phyloP scores from a whole-genome alignment of 2,888 invertebrate species.

The Latrodectus elegans region DNA sequence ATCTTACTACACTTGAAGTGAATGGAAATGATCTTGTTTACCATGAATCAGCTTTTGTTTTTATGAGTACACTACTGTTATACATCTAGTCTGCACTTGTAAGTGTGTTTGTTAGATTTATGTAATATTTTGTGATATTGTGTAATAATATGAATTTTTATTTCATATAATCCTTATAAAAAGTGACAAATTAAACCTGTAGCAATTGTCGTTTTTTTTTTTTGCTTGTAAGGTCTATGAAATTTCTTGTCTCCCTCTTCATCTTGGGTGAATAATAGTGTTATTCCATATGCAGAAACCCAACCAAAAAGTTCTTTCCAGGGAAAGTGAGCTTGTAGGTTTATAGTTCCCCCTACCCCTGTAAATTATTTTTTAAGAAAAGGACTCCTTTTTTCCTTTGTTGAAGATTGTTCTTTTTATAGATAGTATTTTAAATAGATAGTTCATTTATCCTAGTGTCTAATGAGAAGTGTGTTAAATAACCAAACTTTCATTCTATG shows the following conservation, averaged over 20 bases:
- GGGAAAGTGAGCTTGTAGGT: not conserved
- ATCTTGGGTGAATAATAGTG: not conserved
- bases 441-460: not conserved
- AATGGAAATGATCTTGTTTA: no score
- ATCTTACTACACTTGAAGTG: not conserved
- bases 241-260: not conserved
- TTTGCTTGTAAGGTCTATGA: not conserved
- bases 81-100: constrained; percentile 40
- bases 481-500: not conserved
- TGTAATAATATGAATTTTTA: not conserved
- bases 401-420: not conserved
- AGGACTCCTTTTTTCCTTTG: not conserved
- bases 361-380: not conserved
- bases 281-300: not conserved
- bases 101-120: constrained; percentile 33
- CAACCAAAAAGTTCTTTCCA: not conserved
- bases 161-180: no score
- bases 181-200: no score
- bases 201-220: not conserved
- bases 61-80: not conserved
- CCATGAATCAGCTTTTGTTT: not conserved
- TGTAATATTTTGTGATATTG: constrained; percentile 46
- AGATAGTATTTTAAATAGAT: not conserved
- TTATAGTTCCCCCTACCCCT: not conserved
- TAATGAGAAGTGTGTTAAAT: not conserved